These are phyloP conservation scores for Hemichromis elongatus DNA, from an alignment of 2,113 vertebrate genomes.

Conservation along the genomic window DNA sequence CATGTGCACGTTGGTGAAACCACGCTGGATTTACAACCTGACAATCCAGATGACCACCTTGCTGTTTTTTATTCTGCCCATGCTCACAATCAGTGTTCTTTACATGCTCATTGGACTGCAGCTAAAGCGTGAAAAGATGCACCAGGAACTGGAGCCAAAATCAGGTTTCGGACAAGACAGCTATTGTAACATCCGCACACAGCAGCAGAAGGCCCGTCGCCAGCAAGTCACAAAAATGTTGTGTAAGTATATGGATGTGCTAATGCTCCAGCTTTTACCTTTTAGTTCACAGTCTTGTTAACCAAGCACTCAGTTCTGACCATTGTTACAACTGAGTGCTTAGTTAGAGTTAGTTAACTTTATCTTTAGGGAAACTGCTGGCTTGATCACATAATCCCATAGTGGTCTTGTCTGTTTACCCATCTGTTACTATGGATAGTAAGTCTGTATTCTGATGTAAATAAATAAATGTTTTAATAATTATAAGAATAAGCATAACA, in stretches of 20 bases:
- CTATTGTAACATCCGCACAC: conserved; percentile 44
- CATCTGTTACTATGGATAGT: background rate
- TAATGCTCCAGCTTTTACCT: background rate
- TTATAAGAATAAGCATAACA: background rate
- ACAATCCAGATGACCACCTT: conserved; percentile 85
- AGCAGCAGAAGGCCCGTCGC: conserved; percentile 74
- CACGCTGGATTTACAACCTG: conserved; percentile 81
- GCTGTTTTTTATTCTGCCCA: conserved; percentile 89
- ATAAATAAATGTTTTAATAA: background rate
- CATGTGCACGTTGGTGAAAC: conserved; percentile 78
- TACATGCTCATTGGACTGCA: conserved; percentile 87
- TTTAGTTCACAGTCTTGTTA: background rate
- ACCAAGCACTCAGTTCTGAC: too few relatives aligned
- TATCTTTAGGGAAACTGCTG: background rate
- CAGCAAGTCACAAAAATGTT: conserved; percentile 94
- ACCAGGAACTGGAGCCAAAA: conserved; percentile 69
- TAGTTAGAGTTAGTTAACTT: background rate
- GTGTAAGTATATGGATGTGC: conserved; percentile 76
- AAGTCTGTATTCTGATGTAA: background rate
- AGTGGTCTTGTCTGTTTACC: background rate
- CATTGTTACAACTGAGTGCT: too few relatives aligned
- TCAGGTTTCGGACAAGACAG: background rate
- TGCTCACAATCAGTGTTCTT: conserved; percentile 85
- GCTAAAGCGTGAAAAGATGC: conserved; percentile 80
- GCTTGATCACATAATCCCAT: background rate